phyloP scores from a whole-genome alignment of 2,888 invertebrate species.

The Strigamia transsilvanica region DNA sequence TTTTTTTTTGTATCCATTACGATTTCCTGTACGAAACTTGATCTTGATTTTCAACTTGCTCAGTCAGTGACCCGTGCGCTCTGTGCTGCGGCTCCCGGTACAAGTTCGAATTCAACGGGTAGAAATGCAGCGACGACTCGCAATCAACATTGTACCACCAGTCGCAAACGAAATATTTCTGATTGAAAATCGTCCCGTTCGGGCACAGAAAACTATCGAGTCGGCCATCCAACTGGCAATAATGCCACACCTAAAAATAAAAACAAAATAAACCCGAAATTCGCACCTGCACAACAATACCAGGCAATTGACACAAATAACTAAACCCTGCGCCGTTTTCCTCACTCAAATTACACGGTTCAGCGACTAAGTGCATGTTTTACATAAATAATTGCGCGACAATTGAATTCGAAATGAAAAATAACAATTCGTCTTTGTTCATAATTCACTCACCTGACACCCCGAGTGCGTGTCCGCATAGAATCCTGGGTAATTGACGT shows the following conservation, averaged over 20 bases:
- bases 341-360: too few species aligned
- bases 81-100: neutral
- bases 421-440: neutral
- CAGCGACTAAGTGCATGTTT: neutral
- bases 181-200: constrained; percentile 56
- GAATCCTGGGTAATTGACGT: constrained; percentile 51
- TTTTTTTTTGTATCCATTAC: neutral
- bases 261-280: neutral
- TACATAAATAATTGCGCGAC: neutral
- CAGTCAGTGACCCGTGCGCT: neutral
- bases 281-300: neutral
- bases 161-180: constrained; percentile 55
- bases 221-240: constrained; percentile 54
- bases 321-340: too few species aligned
- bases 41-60: neutral
- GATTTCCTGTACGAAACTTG: constrained; percentile 8
- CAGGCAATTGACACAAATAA: neutral
- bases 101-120: constrained; percentile 52
- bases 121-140: constrained; percentile 39
- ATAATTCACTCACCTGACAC: constrained; percentile 51
- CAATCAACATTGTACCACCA: constrained; percentile 57
- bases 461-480: constrained; percentile 51
- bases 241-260: constrained; percentile 54
- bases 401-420: neutral
- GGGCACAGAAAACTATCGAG: constrained; percentile 54